Percentiles rank a stretch among this genome's conserved stretches.
These are phyloP conservation scores for Pristionchus fissidentatus DNA, from an alignment of 2,888 invertebrate species.

Conservation along the genomic window DNA sequence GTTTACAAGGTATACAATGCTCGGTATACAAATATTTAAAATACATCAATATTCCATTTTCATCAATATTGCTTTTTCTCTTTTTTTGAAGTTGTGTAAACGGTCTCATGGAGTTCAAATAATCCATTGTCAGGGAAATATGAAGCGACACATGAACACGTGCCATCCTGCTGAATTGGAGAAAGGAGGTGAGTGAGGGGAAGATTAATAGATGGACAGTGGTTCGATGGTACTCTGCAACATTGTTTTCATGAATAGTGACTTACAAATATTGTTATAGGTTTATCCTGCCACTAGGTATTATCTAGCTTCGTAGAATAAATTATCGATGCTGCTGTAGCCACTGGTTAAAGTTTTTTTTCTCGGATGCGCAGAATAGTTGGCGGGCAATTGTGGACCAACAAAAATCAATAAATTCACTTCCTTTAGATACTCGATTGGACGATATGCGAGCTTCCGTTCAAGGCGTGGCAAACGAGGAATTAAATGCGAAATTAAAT, in stretches of 20 bases:
- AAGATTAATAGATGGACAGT: background rate
- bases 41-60: no score
- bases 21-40: background rate
- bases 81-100: no score
- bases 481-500: conserved; percentile 58
- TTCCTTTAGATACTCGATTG: conserved; percentile 44
- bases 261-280: no score
- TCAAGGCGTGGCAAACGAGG: conserved; percentile 61
- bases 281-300: no score
- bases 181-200: conserved; percentile 25
- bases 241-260: no score
- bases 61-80: no score
- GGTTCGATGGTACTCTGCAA: no score
- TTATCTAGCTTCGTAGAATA: no score
- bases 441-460: conserved; percentile 65
- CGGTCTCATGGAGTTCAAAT: no score
- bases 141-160: conserved; percentile 73
- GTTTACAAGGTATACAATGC: conserved; percentile 64
- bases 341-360: background rate
- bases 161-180: conserved; percentile 61
- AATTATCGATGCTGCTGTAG: background rate
- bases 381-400: background rate
- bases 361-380: no score
- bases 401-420: background rate
- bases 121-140: conserved; percentile 61